Conservation (phyloP, 2,113 vertebrate genomes). For the Sinocyclocheilus grahami region DNA sequence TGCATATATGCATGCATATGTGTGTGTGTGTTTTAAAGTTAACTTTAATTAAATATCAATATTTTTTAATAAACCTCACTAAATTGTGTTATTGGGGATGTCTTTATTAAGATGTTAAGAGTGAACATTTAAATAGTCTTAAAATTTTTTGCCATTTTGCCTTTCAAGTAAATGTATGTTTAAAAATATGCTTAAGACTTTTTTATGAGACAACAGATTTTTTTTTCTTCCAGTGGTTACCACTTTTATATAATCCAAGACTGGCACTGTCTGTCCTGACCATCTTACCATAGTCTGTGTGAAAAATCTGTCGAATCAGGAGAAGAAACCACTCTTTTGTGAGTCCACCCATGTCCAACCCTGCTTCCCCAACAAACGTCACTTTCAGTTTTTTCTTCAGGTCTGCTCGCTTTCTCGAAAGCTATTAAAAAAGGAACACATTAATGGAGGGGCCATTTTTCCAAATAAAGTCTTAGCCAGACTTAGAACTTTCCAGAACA, state of each 20-base stretch:
- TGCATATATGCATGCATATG: too few relatives aligned
- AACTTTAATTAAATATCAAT: too few relatives aligned
- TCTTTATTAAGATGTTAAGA: background rate
- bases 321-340: constrained; percentile 99
- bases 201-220: background rate
- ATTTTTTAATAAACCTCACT: background rate
- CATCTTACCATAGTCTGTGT: constrained; percentile 93
- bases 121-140: background rate
- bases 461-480: constrained; percentile 56
- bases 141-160: background rate
- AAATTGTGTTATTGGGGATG: too few relatives aligned
- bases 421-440: constrained; percentile 69
- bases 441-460: constrained; percentile 58
- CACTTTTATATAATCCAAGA: background rate
- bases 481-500: constrained; percentile 60
- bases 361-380: constrained; percentile 97
- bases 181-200: background rate
- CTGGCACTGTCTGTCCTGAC: constrained; percentile 2
- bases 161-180: background rate
- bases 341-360: constrained; percentile 97
- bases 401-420: constrained; percentile 91
- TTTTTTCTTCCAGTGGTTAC: too few relatives aligned
- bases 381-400: constrained; percentile 98
- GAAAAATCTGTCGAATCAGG: constrained; percentile 95
- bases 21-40: too few relatives aligned